Base-by-base conservation (phyloP, 2,113 vertebrate species). In the Xerus inauris region DNA sequence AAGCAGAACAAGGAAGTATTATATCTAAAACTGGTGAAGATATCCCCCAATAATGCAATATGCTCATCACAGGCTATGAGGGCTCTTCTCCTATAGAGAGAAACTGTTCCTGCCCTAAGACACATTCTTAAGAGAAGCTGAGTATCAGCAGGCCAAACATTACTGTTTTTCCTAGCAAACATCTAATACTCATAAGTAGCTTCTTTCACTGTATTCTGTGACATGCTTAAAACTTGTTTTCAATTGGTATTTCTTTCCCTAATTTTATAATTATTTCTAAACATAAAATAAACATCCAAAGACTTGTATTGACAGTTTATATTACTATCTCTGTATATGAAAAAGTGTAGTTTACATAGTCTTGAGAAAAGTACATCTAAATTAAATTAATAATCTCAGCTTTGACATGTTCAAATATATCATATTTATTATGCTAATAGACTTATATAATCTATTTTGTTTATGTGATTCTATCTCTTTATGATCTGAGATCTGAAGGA, bases 71-170 rank as follows among this genome's bases (percentile, higher is more conserved):
- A 35, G 19, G 4, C 3, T 73, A 20, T 32, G 24, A 80, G 14
- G 5, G 8, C 2, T 28, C 59, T 40, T 82, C 45, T 35, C 38
- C 38, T 26, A 40, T 3, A 9, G 16, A 32, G 30, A 57, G 8
- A 20, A 89, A 26, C 12, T 79, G 24, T 42, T 79, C 22, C n/a
- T 57, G 16, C 5, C 40, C 12, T 45, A 67, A 16, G 30, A 1
- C 2, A 12, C 32, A 47, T 2, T n/a, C 17, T 11, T 57, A n/a
- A 0, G n/a, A 17, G 38, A 11, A 4, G 0, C 8, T 9, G 6
- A 35, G 4, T 12, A 0, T 24, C 35, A 40, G 3, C 4, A 72
- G 62, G 1, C 45, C 42, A 30, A 4, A 49, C 24, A 40, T 42
- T 38, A 59, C 6, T 57, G 0, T 42, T 45, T 81, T 80, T 67